Evolutionary conservation across 2,113 vertebrate genomes (phyloP).

Genomic region (Orthonyx spaldingii): DNA sequence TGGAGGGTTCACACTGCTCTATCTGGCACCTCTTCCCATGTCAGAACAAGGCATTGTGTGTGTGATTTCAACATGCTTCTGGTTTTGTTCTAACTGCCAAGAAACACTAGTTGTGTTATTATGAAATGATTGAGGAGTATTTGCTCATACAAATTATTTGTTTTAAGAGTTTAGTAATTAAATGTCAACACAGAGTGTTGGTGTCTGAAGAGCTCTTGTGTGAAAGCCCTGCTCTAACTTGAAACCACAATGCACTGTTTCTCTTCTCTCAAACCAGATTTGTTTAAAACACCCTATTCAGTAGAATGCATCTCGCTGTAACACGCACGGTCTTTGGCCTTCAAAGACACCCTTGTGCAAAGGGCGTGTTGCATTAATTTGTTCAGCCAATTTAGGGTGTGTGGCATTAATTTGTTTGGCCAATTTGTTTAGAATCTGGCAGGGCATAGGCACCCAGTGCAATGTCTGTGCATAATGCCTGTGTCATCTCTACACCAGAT

Average conservation of each 20-base stretch:
- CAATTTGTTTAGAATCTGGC: conserved; percentile 68
- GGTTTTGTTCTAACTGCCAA: conserved; percentile 67
- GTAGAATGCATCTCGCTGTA: background rate
- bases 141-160: conserved; percentile 71
- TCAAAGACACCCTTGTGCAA: conserved; percentile 43
- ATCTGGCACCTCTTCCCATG: conserved; percentile 60
- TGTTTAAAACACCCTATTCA: conserved; percentile 8
- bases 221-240: conserved; percentile 27
- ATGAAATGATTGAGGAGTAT: conserved; percentile 68
- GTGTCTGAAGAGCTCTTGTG: background rate
- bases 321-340: conserved; percentile 16
- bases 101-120: conserved; percentile 71
- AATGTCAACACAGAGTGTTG: conserved; percentile 31
- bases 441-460: background rate
- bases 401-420: conserved; percentile 64
- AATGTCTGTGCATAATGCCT: conserved; percentile 16
- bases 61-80: conserved; percentile 71
- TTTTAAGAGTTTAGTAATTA: conserved; percentile 63
- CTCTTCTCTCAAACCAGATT: background rate
- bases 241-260: conserved; percentile 1
- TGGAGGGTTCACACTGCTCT: conserved; percentile 36
- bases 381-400: conserved; percentile 61
- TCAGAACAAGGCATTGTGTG: conserved; percentile 69
- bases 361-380: conserved; percentile 67
- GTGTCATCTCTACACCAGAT: conserved; percentile 38